These are phyloP conservation scores for Astur gentilis DNA, from an alignment of 2,113 vertebrate species.

Conservation along the genomic window DNA sequence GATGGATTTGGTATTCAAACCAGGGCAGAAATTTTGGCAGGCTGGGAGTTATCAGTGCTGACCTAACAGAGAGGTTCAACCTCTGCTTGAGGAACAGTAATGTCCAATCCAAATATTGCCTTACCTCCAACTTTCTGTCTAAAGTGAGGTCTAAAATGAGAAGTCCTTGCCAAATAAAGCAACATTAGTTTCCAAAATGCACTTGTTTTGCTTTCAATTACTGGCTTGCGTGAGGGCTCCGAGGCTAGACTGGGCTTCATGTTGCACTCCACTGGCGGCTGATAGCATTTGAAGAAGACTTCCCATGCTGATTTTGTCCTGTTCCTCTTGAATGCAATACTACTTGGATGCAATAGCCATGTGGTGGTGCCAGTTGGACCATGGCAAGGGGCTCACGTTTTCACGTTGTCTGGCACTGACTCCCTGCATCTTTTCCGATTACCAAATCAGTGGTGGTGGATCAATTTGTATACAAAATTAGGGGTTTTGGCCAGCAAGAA, in stretches of 20 bases:
- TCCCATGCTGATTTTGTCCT: not conserved
- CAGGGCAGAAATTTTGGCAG: not conserved
- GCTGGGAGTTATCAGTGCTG: not conserved
- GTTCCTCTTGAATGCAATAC: not conserved
- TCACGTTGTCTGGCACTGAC: not conserved
- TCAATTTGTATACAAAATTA: not conserved
- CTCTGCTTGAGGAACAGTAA: not conserved
- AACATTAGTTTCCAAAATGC: not conserved
- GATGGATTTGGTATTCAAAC: constrained; percentile 9
- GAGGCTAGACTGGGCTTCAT: not conserved
- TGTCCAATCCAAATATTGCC: not conserved
- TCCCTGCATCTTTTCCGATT: not conserved
- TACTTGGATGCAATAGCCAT: not conserved
- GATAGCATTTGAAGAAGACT: not conserved
- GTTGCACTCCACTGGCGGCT: not conserved
- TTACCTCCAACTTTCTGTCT: constrained; percentile 16
- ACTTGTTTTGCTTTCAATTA: constrained; percentile 1
- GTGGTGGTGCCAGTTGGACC: not conserved
- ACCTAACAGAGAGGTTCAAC: not conserved
- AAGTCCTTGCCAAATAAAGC: constrained; percentile 37
- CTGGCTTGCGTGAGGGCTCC: not conserved
- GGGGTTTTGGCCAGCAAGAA: not conserved
- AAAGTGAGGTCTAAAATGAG: not conserved
- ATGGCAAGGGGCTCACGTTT: not conserved
- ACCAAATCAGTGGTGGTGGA: not conserved